A percentile compares a stretch with the other conserved stretches of the same genome.
These are phyloP conservation scores for Gymnoscopelus microlampas DNA, from an alignment of 2,797 vertebrate genomes.

Conservation along the genomic window DNA sequence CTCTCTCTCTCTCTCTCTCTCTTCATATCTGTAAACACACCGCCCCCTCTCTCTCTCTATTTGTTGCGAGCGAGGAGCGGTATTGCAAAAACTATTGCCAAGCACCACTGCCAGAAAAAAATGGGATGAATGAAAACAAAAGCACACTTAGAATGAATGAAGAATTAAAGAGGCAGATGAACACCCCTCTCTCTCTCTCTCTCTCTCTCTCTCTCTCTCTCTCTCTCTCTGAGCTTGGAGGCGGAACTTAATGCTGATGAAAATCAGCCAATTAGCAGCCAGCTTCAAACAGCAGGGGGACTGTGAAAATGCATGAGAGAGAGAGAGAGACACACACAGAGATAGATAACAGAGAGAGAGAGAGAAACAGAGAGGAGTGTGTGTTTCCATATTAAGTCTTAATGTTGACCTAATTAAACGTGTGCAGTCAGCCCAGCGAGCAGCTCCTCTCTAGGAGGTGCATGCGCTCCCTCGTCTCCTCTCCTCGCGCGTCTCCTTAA, in stretches of 20 bases:
- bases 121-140: no score
- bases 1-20: constrained; percentile 23
- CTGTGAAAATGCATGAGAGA: background rate
- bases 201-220: background rate
- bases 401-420: constrained; percentile 67
- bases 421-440: constrained; percentile 25
- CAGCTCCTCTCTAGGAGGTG: constrained; percentile 26
- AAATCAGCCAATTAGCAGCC: constrained; percentile 65
- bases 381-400: constrained; percentile 38
- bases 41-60: background rate
- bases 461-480: no score
- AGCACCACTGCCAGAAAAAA: no score
- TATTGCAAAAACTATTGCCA: no score
- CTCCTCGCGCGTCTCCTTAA: no score
- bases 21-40: constrained; percentile 39
- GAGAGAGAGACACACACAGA: no score
- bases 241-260: constrained; percentile 58
- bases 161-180: no score
- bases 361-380: background rate
- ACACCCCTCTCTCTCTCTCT: background rate
- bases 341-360: no score
- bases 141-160: no score
- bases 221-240: constrained; percentile 49
- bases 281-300: constrained; percentile 49
- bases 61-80: no score